A percentile compares a stretch with the other conserved stretches of the same genome.
Evolutionary conservation across 1,140 invertebrate species (phyloP).

Genomic region (Hirudo medicinalis): DNA sequence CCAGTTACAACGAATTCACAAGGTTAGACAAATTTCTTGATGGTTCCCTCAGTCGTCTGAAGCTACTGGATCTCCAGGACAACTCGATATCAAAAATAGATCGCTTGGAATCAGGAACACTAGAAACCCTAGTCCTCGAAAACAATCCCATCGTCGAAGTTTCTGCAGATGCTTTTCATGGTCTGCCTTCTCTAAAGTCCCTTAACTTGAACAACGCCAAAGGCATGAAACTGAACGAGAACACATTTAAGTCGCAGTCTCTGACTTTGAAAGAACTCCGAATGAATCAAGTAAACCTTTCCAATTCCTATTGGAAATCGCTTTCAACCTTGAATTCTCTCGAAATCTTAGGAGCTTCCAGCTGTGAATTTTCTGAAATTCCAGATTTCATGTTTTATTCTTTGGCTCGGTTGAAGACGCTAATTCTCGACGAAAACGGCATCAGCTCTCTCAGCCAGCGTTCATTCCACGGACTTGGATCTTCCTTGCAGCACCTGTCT

Average conservation of each 20-base stretch:
- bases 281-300: background rate
- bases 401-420: background rate
- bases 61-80: background rate
- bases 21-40: conserved; percentile 4
- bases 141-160: conserved; percentile 6
- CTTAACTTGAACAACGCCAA: conserved; percentile 1
- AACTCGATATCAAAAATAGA: background rate
- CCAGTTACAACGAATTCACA: conserved; percentile 7
- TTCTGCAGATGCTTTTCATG: conserved; percentile 5
- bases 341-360: background rate
- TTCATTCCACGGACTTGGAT: conserved; percentile 9
- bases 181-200: background rate
- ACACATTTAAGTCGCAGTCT: conserved; percentile 6
- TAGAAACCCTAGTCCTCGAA: background rate
- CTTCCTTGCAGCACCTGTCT: background rate
- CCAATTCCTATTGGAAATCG: background rate
- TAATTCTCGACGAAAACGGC: conserved; percentile 5
- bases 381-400: conserved; percentile 13
- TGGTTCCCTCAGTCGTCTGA: background rate
- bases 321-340: background rate
- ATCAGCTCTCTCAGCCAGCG: conserved; percentile 5
- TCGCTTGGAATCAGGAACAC: background rate
- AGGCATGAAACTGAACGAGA: background rate
- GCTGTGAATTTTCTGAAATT: background rate
- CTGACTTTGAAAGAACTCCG: background rate